Conservation (phyloP, 2,113 vertebrate genomes). For the Stomatorhinus ivindoensis region DNA sequence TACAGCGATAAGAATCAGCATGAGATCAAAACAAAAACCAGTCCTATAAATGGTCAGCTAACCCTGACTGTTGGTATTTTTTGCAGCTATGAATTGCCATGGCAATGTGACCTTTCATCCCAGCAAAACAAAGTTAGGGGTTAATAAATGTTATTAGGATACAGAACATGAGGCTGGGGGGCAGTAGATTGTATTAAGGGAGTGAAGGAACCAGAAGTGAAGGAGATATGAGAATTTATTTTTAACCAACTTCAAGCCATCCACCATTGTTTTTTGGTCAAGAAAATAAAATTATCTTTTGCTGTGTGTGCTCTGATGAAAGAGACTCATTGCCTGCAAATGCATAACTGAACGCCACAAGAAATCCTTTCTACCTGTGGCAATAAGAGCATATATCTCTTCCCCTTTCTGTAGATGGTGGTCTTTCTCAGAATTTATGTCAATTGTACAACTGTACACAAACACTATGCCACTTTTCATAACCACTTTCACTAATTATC, state of each 20-base stretch:
- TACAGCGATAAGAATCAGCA: neutral
- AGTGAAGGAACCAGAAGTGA: neutral
- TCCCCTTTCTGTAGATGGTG: no score
- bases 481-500: no score
- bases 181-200: neutral
- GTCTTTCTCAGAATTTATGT: no score
- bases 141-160: neutral
- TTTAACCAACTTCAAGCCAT: neutral
- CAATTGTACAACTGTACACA: no score
- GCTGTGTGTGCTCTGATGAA: no score
- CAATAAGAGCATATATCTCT: no score
- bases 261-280: neutral
- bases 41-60: neutral
- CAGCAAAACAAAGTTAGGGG: neutral
- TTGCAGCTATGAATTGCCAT: neutral
- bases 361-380: no score
- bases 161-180: neutral
- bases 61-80: neutral
- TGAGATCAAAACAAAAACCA: neutral
- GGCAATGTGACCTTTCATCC: neutral
- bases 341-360: no score
- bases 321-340: no score
- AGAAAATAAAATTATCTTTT: neutral
- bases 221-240: neutral
- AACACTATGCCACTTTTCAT: no score